Evolutionary conservation across 2,797 vertebrate genomes (phyloP), one percentile per base, ranked within the genome.

Genomic region (Spinus olivaceus): DNA sequence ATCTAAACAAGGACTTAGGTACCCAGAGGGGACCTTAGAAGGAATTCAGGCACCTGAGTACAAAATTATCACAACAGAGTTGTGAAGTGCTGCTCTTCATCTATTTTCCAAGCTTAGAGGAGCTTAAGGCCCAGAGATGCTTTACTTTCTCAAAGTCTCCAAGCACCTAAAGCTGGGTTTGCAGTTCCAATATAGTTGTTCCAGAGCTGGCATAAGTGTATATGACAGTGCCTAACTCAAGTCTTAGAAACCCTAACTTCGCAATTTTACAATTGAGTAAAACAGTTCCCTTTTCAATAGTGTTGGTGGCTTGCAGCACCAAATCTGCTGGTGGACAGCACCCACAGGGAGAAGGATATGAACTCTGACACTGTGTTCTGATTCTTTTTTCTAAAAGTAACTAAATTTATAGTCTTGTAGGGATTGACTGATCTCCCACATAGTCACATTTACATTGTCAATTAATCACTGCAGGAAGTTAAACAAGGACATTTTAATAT

Each of bases 171-270:
- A 81, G 7, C 15, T 57, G 46, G 5, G 4, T 82, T 81, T 83
- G n/a, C 24, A 35, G 24, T 19, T 17, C 16, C 27, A 78, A 2
- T 0, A 0, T 4, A 35, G 30, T 9, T 67, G 12, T 30, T n/a
- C 49, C 44, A 61, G 46, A 57, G 8, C 5, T 72, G 53, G 14
- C 23, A 12, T 24, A 88, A 86, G 25, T 25, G 53, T 23, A 22
- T 51, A 37, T 44, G 33, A 47, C 24, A 71, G 11, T 35, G 39
- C 17, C 4, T 85, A 35, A 56, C 17, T 53, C n/a, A 37, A 21
- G 30, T 51, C 25, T 82, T 54, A 85, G 33, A 27, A 88, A 42
- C 4, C 9, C 14, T 60, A 49, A 51, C 11, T 27, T 65, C 85
- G 44, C 12, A 71, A 20, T 32, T 82, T 44, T 66, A 71, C 4